Evolutionary conservation across 2,888 invertebrate genomes (phyloP).

Genomic region (Thalpophila matura): DNA sequence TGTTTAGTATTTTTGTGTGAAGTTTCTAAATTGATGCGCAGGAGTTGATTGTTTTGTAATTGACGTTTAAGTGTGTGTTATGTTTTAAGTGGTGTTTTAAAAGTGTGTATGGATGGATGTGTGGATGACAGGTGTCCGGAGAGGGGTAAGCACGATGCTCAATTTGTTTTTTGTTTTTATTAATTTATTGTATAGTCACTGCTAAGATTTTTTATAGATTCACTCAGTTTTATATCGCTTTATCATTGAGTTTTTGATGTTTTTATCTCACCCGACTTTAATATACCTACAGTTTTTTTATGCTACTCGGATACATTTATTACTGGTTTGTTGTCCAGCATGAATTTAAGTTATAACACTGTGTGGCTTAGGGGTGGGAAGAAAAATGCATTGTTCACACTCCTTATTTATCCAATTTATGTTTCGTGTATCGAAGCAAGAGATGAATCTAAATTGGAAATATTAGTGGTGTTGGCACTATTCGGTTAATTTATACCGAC

Average conservation of each 20-base stretch:
- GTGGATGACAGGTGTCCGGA: slow-evolving; percentile 31
- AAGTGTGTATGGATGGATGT: slow-evolving; percentile 51
- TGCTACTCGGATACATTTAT: too few species aligned
- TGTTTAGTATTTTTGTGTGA: slow-evolving; percentile 9
- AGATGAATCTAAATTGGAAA: too few species aligned
- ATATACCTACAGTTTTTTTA: too few species aligned
- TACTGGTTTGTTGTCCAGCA: too few species aligned
- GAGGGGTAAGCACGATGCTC: slow-evolving; percentile 40
- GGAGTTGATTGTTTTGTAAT: slow-evolving; percentile 13
- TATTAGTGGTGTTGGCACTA: neutral
- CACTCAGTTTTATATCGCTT: neutral
- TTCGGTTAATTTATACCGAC: neutral
- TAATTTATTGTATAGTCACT: neutral
- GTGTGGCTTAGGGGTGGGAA: neutral
- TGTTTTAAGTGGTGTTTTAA: slow-evolving; percentile 37
- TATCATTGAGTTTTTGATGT: too few species aligned
- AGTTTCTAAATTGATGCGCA: neutral
- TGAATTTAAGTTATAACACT: too few species aligned
- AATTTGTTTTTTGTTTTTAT: neutral
- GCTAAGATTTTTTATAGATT: too few species aligned
- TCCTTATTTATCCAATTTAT: neutral
- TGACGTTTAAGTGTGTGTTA: slow-evolving; percentile 20
- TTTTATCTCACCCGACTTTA: too few species aligned
- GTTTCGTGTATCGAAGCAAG: neutral
- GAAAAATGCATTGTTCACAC: neutral